Conservation (phyloP, 2,797 vertebrate genomes). For the Sebastes trivittatus region DNA sequence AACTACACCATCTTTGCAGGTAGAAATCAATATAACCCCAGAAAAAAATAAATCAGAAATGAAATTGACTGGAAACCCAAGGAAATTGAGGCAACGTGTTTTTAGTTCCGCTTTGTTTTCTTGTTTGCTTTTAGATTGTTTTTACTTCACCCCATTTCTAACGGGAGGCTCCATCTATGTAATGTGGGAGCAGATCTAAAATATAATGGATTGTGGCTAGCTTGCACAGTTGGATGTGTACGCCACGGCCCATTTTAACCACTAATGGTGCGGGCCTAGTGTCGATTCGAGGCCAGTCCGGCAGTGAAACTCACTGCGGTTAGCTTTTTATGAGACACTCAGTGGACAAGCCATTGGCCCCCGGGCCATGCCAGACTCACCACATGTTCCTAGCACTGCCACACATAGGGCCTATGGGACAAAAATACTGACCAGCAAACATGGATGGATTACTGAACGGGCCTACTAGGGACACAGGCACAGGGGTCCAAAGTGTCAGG, state of each 20-base stretch:
- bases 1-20: slow-evolving; percentile 5
- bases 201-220: slow-evolving; percentile 21
- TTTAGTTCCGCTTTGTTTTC: slow-evolving; percentile 21
- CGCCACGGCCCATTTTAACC: slow-evolving; percentile 56
- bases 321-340: slow-evolving; percentile 50
- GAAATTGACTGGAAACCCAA: slow-evolving; percentile 28
- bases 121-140: background rate
- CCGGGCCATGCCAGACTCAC: slow-evolving; percentile 31
- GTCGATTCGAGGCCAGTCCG: slow-evolving; percentile 42
- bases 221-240: slow-evolving; percentile 37
- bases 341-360: slow-evolving; percentile 47
- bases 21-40: slow-evolving; percentile 28
- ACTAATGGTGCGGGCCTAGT: slow-evolving; percentile 54
- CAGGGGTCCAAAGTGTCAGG: background rate
- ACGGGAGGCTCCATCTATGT: slow-evolving; percentile 25
- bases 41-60: background rate
- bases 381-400: slow-evolving; percentile 34
- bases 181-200: slow-evolving; percentile 31
- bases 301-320: slow-evolving; percentile 48
- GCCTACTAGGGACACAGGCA: background rate
- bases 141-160: slow-evolving; percentile 26
- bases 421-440: slow-evolving; percentile 31
- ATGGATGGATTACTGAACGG: background rate
- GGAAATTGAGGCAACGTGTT: slow-evolving; percentile 25
- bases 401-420: slow-evolving; percentile 11